Conservation (phyloP, 2,797 vertebrate genomes). For the Garrulus glandarius region DNA sequence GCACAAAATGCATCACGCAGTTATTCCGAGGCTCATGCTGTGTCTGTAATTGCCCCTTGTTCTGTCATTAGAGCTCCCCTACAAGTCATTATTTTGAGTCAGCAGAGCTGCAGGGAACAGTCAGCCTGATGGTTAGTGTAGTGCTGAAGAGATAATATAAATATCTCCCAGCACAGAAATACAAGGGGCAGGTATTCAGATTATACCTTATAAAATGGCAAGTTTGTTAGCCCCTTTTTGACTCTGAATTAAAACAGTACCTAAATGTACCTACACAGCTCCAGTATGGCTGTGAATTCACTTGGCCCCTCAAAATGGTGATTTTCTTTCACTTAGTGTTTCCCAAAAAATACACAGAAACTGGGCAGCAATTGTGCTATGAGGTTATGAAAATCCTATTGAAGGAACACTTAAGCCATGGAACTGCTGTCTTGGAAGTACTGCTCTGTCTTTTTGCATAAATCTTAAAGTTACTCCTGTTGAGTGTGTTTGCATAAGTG, state of each 20-base stretch:
- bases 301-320: background rate
- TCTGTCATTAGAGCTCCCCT: constrained; percentile 75
- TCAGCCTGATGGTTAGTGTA: constrained; percentile 60
- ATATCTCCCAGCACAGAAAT: constrained; percentile 56
- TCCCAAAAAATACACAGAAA: background rate
- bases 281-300: constrained; percentile 9
- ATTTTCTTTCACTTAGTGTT: background rate
- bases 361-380: background rate
- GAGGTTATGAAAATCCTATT: background rate
- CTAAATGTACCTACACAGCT: background rate
- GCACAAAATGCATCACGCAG: constrained; percentile 72
- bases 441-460: background rate
- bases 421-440: background rate
- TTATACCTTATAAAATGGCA: constrained; percentile 46
- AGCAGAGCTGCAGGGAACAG: constrained; percentile 73
- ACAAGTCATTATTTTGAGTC: constrained; percentile 79
- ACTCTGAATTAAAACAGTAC: constrained; percentile 32
- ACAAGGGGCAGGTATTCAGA: constrained; percentile 62
- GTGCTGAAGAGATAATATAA: constrained; percentile 68
- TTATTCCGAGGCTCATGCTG: constrained; percentile 70
- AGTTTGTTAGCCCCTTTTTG: constrained; percentile 47
- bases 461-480: background rate
- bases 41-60: constrained; percentile 80
- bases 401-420: background rate
- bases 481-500: fast-evolving